Evolutionary conservation across 2,113 vertebrate genomes (phyloP).

Genomic region (Phyllostomus discolor): DNA sequence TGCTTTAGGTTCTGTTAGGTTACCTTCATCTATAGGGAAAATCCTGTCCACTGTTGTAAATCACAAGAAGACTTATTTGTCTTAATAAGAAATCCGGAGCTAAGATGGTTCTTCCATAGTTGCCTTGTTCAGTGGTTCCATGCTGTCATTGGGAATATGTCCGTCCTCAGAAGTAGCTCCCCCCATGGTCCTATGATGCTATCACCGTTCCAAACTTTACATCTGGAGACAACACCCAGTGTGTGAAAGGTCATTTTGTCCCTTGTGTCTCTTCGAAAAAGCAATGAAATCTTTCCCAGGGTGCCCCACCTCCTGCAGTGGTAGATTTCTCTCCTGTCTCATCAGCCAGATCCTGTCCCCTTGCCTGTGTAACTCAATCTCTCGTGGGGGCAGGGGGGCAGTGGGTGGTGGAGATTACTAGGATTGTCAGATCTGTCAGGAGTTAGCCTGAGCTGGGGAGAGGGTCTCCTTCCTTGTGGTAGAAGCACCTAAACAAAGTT

Average conservation of each 20-base stretch:
- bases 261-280: neutral
- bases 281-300: neutral
- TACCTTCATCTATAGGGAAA: neutral
- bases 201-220: neutral
- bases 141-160: neutral
- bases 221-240: neutral
- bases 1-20: neutral
- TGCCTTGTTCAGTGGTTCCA: neutral
- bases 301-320: neutral
- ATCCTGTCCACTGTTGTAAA: neutral
- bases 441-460: neutral
- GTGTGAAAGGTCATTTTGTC: neutral
- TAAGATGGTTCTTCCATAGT: neutral
- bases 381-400: accelerated
- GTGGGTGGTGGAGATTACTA: neutral
- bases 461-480: neutral
- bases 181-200: neutral
- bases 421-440: neutral
- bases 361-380: neutral
- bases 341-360: neutral
- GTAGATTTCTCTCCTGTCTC: neutral
- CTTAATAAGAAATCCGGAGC: neutral
- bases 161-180: neutral
- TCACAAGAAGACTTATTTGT: neutral
- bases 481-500: neutral